phyloP scores from a whole-genome alignment of 2,888 invertebrate genomes.

The Leucania comma region DNA sequence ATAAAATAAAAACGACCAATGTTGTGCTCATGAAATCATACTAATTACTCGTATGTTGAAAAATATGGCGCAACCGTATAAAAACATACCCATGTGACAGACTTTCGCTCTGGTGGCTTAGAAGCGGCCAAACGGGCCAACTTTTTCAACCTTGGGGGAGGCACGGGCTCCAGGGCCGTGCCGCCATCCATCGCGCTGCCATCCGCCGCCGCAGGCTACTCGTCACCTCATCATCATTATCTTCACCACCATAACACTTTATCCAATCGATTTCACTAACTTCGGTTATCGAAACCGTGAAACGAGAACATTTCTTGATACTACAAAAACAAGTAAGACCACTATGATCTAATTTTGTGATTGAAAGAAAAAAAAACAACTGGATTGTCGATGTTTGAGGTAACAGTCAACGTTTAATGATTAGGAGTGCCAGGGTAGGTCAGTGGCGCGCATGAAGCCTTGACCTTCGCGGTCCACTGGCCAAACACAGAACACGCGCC shows the following conservation, averaged over 20 bases:
- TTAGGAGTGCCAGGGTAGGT: conserved; percentile 70
- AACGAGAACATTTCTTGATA: conserved; percentile 71
- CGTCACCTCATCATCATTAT: conserved; percentile 64
- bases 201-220: conserved; percentile 61
- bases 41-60: too few species aligned
- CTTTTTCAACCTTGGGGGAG: conserved; percentile 87
- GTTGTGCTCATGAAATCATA: neutral
- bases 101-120: conserved; percentile 80
- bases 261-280: conserved; percentile 79
- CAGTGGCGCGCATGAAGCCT: conserved; percentile 82
- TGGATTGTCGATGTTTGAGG: conserved; percentile 64
- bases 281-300: conserved; percentile 81
- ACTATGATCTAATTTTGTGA: conserved; percentile 27
- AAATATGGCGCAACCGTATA: neutral
- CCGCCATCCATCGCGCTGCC: conserved; percentile 75
- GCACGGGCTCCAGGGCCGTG: conserved; percentile 77
- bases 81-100: conserved; percentile 83
- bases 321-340: conserved; percentile 37
- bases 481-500: conserved; percentile 82
- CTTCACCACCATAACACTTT: conserved; percentile 64
- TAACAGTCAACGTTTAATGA: conserved; percentile 58
- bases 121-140: conserved; percentile 82
- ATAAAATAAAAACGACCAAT: neutral
- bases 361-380: conserved; percentile 57
- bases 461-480: conserved; percentile 87